Percentiles rank a stretch among this genome's conserved stretches.
Conservation (phyloP, 2,888 invertebrate genomes). For the Meloe dianella region DNA sequence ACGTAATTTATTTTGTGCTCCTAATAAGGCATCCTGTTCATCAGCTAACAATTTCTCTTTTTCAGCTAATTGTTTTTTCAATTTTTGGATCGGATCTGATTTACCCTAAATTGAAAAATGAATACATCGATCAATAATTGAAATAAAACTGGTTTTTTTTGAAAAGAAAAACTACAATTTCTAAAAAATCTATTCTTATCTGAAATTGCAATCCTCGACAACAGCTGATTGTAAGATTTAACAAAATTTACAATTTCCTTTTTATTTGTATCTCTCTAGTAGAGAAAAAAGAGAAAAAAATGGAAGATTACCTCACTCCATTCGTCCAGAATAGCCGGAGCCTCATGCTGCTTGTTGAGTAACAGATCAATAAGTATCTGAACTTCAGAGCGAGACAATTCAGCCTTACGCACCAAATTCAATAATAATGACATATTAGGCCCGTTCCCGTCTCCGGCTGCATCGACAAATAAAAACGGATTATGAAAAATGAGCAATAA, state of each 20-base stretch:
- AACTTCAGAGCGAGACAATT: slow-evolving; percentile 84
- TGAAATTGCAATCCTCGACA: not conserved
- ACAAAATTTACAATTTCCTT: not conserved
- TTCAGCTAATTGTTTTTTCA: slow-evolving; percentile 88
- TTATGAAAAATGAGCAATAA: slow-evolving; percentile 10
- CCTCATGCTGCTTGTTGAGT: slow-evolving; percentile 86
- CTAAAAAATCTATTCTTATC: not conserved
- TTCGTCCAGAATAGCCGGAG: slow-evolving; percentile 75
- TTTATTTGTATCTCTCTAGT: not conserved
- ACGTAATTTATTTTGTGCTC: slow-evolving; percentile 78
- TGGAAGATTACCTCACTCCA: slow-evolving; percentile 75
- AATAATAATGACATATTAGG: slow-evolving; percentile 74
- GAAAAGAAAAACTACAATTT: not conserved
- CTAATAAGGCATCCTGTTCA: slow-evolving; percentile 76
- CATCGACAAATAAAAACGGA: slow-evolving; percentile 23
- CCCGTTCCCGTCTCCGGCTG: slow-evolving; percentile 72
- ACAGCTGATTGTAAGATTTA: not conserved
- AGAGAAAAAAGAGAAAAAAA: slow-evolving; percentile 4
- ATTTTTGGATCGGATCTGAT: slow-evolving; percentile 82
- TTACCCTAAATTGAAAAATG: slow-evolving; percentile 64
- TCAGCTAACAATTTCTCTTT: slow-evolving; percentile 79
- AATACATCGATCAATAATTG: not conserved
- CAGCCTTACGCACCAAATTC: slow-evolving; percentile 73
- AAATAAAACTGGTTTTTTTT: not conserved
- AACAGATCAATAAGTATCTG: slow-evolving; percentile 88